These are phyloP conservation scores for Tanypteryx hageni DNA, from an alignment of 2,888 invertebrate genomes.

Conservation along the genomic window DNA sequence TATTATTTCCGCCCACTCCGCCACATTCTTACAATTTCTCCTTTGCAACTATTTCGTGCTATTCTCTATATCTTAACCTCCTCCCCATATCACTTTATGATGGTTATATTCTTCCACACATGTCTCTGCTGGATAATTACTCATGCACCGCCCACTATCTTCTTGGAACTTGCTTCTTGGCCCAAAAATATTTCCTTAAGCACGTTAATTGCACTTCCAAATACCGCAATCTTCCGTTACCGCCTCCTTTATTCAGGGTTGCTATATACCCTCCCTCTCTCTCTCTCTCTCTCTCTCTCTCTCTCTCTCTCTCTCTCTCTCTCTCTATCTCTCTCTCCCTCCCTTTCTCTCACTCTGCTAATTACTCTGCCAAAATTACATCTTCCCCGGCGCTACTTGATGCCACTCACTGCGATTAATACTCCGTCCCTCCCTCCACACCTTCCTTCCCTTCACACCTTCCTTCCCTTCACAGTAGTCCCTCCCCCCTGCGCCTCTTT, in stretches of 20 bases:
- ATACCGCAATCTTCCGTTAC: not conserved
- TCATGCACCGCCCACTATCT: not conserved
- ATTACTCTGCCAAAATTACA: conserved; percentile 29
- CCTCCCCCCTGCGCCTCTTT: not conserved
- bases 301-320: not conserved
- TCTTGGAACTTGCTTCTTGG: not conserved
- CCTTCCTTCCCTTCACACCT: not conserved
- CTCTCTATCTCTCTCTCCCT: not conserved
- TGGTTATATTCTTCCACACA: not conserved
- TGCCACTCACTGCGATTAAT: conserved; percentile 26
- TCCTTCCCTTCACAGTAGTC: not conserved
- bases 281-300: not conserved
- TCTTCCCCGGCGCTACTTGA: conserved; percentile 27
- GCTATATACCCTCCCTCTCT: not conserved
- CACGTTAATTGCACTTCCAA: not conserved
- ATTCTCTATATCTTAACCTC: too few relatives aligned
- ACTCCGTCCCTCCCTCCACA: not conserved
- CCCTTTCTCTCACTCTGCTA: not conserved
- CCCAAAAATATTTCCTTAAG: conserved; percentile 9
- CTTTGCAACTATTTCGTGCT: too few relatives aligned
- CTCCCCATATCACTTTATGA: too few relatives aligned
- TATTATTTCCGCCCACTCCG: too few relatives aligned
- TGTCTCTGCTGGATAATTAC: not conserved
- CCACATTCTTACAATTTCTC: too few relatives aligned
- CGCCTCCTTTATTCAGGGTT: not conserved